Conservation (phyloP, 2,113 vertebrate species). For the Burhinus bistriatus region DNA sequence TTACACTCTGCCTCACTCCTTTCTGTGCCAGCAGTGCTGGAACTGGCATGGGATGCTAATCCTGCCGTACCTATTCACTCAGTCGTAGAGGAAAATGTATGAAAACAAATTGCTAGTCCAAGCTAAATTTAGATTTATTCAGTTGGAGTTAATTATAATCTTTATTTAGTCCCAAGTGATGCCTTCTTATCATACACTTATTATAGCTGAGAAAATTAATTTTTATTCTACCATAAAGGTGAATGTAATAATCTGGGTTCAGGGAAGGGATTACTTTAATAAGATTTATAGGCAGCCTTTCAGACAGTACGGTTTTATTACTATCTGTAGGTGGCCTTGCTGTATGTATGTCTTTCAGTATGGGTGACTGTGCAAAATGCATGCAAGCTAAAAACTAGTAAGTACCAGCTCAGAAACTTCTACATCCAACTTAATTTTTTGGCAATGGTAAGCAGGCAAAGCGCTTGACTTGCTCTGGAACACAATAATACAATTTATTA, state of each 20-base stretch:
- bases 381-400: neutral
- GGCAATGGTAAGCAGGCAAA: neutral
- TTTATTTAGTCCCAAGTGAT: conserved; percentile 79
- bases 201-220: conserved; percentile 82
- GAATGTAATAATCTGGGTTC: conserved; percentile 79
- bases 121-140: conserved; percentile 80
- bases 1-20: neutral
- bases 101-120: conserved; percentile 66
- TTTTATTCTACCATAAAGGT: conserved; percentile 80
- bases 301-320: conserved; percentile 46
- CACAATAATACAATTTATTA: neutral
- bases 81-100: conserved; percentile 39
- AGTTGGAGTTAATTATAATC: conserved; percentile 81
- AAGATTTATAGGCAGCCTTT: conserved; percentile 73
- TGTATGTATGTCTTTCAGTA: conserved; percentile 10
- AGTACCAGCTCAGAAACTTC: conserved; percentile 24
- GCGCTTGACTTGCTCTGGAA: neutral
- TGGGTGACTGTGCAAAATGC: neutral
- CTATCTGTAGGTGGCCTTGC: conserved; percentile 44
- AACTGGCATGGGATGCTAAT: conserved; percentile 20
- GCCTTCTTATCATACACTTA: conserved; percentile 76
- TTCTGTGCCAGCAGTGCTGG: conserved; percentile 13
- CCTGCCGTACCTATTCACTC: conserved; percentile 32
- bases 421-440: neutral
- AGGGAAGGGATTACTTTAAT: conserved; percentile 79